phyloP scores from a whole-genome alignment of 2,888 invertebrate genomes.

The Xanthostigma xanthostigma region DNA sequence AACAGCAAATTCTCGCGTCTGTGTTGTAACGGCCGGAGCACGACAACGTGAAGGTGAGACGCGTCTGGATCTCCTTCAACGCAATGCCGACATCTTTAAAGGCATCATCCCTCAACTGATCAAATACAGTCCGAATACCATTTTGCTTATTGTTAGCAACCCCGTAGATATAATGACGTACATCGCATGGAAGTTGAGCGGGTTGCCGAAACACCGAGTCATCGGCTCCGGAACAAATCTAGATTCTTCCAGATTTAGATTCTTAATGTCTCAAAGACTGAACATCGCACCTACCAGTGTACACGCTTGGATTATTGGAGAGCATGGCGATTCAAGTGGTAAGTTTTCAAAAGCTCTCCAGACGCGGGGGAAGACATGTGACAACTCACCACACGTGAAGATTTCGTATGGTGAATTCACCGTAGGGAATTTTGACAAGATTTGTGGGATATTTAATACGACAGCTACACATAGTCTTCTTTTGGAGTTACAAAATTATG shows the following conservation, averaged over 20 bases:
- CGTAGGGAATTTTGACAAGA: too few species aligned
- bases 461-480: too few species aligned
- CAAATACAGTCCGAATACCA: constrained; percentile 72
- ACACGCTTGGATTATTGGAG: constrained; percentile 89
- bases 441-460: too few species aligned
- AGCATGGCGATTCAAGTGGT: constrained; percentile 85
- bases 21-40: constrained; percentile 83
- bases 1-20: constrained; percentile 66
- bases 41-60: constrained; percentile 81
- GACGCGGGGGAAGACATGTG: too few species aligned
- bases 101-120: constrained; percentile 68
- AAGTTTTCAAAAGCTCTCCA: constrained; percentile 18
- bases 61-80: constrained; percentile 73
- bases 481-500: too few species aligned
- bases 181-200: constrained; percentile 89
- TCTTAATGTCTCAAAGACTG: constrained; percentile 68
- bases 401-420: too few species aligned
- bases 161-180: constrained; percentile 88
- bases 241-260: constrained; percentile 83
- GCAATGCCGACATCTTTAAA: constrained; percentile 81
- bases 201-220: constrained; percentile 71
- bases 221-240: constrained; percentile 89
- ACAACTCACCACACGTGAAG: too few species aligned
- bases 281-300: constrained; percentile 70
- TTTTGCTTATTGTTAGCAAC: constrained; percentile 77